Evolutionary conservation across 2,113 vertebrate genomes (phyloP).

Genomic region (Leptodactylus fuscus): DNA sequence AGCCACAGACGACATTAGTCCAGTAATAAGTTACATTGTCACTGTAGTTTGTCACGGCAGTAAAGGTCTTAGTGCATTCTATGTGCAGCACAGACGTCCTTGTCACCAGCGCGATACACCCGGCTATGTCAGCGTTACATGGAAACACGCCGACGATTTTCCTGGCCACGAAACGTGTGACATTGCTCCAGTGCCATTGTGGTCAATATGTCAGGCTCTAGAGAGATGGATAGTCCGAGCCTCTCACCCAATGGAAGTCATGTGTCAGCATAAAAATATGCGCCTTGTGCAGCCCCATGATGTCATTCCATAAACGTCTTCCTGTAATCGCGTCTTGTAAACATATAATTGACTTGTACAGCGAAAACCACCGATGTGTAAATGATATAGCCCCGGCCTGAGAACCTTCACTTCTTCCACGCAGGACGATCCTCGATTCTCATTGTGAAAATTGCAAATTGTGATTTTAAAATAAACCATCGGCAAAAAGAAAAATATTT

Average conservation of each 20-base stretch:
- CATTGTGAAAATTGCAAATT: conserved; percentile 15
- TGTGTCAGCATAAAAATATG: conserved; percentile 24
- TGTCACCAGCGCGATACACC: background rate
- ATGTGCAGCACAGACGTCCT: no score
- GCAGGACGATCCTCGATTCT: background rate
- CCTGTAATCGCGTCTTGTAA: conserved; percentile 27
- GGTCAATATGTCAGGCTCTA: conserved; percentile 10
- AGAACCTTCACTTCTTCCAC: conserved; percentile 10
- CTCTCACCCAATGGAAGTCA: background rate
- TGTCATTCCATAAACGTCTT: conserved; percentile 24
- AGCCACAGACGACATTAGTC: background rate
- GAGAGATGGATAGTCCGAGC: background rate
- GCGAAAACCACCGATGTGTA: background rate
- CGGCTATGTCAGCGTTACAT: background rate
- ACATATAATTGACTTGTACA: conserved; percentile 17
- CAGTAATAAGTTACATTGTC: no score
- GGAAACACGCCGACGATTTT: background rate
- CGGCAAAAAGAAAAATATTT: conserved; percentile 40
- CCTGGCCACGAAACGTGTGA: background rate
- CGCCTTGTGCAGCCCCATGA: background rate
- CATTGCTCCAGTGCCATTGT: background rate
- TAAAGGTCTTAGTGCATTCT: no score
- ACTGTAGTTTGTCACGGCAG: background rate
- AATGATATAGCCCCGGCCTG: conserved; percentile 10
- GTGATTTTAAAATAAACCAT: conserved; percentile 2